phyloP scores from a whole-genome alignment of 2,888 invertebrate genomes.

The Drosophila niveifrons region DNA sequence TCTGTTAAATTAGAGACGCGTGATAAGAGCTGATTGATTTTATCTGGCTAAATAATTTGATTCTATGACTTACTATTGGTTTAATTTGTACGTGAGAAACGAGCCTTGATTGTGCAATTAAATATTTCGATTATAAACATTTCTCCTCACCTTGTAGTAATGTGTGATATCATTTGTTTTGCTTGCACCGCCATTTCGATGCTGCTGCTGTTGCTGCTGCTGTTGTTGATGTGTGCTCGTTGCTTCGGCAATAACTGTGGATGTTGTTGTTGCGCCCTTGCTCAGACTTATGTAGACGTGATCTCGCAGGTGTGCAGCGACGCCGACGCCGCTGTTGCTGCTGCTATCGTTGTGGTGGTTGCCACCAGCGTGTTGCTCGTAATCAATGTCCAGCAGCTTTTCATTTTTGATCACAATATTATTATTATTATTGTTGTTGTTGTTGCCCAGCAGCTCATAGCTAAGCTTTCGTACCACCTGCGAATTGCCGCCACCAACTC shows the following conservation, averaged over 20 bases:
- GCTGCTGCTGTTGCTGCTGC: slow-evolving; percentile 67
- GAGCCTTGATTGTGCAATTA: background rate
- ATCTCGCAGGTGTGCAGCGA: slow-evolving; percentile 90
- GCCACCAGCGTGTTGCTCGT: slow-evolving; percentile 45
- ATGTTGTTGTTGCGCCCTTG: slow-evolving; percentile 47
- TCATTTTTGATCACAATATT: slow-evolving; percentile 73
- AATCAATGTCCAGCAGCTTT: slow-evolving; percentile 59
- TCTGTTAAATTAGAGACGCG: too few relatives aligned
- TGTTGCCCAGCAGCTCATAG: slow-evolving; percentile 59
- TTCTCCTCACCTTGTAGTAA: slow-evolving; percentile 83
- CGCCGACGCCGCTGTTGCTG: slow-evolving; percentile 51
- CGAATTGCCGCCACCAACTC: slow-evolving; percentile 41
- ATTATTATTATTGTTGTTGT: slow-evolving; percentile 57
- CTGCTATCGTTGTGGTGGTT: slow-evolving; percentile 43
- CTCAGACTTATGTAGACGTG: slow-evolving; percentile 90
- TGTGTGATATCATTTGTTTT: slow-evolving; percentile 84
- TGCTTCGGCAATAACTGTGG: slow-evolving; percentile 44
- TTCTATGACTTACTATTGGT: too few relatives aligned
- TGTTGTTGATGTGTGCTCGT: slow-evolving; percentile 22
- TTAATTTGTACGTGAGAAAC: too few relatives aligned
- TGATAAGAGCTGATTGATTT: too few relatives aligned
- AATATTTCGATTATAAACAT: too few relatives aligned
- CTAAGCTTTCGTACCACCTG: slow-evolving; percentile 79
- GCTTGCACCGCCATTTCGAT: slow-evolving; percentile 77
- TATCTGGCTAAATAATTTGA: too few relatives aligned